Base-by-base conservation (phyloP, 2,888 invertebrate species). In the Nipponacmea schrenckii region DNA sequence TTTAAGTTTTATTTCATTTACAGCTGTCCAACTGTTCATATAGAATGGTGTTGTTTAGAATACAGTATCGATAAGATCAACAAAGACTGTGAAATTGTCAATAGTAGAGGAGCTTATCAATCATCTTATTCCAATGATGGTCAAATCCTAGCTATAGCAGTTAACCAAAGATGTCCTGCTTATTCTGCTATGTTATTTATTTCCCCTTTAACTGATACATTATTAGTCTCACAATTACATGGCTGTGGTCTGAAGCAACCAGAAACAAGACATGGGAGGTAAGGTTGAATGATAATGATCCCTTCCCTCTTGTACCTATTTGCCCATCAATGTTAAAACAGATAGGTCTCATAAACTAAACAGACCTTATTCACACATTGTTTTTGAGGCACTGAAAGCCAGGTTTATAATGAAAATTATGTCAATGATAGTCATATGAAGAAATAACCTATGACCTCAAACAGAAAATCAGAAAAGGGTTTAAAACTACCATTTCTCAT, bases 121-220 rank as follows among this genome's bases (percentile, higher is more conserved):
- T 72, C 80, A 7, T 77, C 79, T 64, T 83, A 83, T 70, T 81
- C 84, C 17, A 79, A 79, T 66, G 85, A 84, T 77, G 86, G 85
- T 45, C 85, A 85, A 74, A 81, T 87, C 67, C 73, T 87, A 8
- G 86, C 87, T 27, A 80, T 87, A 39, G 87, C 85, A 63, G 83
- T 85, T 76, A 88, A 88, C 78, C 86, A 86, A 77, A 82, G 77
- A 63, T 76, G 75, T 48, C 81, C 85, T 3, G 74, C 78, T 62
- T 76, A 79, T 63, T 85, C 84, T 26, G 79, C 80, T 68, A 77
- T 88, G 75, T 68, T 87, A 73, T 87, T 83, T 80, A 79, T 87
- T 46, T 85, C 87, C 7, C 80, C 85, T 0, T 75, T 84, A 67
- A 84, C 84, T 27, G 84, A 85, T 68, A 85, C 84, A 20, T 78